Evolutionary conservation across 2,888 invertebrate species (phyloP), one percentile per base, ranked within the genome.

Genomic region (Erebia epiphron): DNA sequence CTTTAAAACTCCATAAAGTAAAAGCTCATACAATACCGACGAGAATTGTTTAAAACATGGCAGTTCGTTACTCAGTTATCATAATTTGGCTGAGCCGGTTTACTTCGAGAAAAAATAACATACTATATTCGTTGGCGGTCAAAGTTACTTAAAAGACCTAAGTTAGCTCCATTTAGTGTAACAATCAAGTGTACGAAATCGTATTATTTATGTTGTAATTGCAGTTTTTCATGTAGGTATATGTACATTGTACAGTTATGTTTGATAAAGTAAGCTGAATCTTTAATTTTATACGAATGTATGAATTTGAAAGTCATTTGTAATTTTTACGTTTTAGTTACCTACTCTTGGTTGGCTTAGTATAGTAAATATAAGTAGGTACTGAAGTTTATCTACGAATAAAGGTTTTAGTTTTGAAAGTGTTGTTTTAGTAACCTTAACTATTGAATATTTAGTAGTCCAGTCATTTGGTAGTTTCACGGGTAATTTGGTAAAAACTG

Each of bases 361-460:
- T 41, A 56, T 43, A 10, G 18, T 43, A 35, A 21, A 13, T 56
- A 18, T 56, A n/a, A n/a, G n/a, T n/a, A n/a, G n/a, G n/a, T n/a
- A 52, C 52, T 64, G 18, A 41, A 65, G 54, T 66, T 57, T 66
- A 35, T 35, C 35, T 35, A 43, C 18, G 21, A 66, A 56, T 66
- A 66, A 66, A 66, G 8, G 46, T 66, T 66, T 52, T 66, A 57
- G 66, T 66, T 21, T 66, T 66, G 13, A 43, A 46, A 41, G 14
- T 57, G 66, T 66, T 46, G 46, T 66, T 57, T 66, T 66, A 43
- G 56, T 65, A 8, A 41, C 9, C 41, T 16, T 43, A 16, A 13
- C 16, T 16, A 21, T 60, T 41, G 16, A 14, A 14, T n/a, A 21
- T 16, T 14, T 21, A n/a, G n/a, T n/a, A n/a, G n/a, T n/a, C n/a